These are phyloP conservation scores for Drosophila anomelani DNA, from an alignment of 2,888 invertebrate species.

Conservation along the genomic window DNA sequence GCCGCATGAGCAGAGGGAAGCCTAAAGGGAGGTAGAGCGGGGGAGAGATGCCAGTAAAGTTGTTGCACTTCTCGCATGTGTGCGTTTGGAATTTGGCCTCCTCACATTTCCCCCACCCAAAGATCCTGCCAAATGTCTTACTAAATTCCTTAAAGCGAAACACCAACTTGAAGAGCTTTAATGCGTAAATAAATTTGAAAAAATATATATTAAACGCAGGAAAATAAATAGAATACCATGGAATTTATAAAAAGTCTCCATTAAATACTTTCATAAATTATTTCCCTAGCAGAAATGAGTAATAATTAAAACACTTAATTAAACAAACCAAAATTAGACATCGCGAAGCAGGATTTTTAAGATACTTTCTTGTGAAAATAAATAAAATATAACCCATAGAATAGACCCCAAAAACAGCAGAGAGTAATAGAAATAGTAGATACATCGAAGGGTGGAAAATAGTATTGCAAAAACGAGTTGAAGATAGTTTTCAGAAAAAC, in stretches of 20 bases:
- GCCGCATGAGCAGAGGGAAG: not conserved
- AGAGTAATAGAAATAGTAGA: not conserved
- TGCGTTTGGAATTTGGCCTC: conserved; percentile 31
- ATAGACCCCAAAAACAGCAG: not conserved
- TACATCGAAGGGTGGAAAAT: conserved; percentile 1
- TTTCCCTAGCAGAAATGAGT: rapidly evolving
- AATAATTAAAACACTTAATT: not conserved
- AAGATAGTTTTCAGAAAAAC: conserved; percentile 6
- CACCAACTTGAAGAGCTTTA: not conserved
- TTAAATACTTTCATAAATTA: not conserved
- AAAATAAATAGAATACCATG: too few species aligned
- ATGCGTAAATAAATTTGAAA: not conserved
- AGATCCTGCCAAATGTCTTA: conserved; percentile 7
- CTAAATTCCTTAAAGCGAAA: conserved; percentile 16
- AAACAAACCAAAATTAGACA: not conserved
- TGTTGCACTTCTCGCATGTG: conserved; percentile 44
- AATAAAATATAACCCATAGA: not conserved
- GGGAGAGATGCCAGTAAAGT: conserved; percentile 27
- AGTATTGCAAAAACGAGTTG: conserved; percentile 13
- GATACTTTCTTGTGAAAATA: not conserved
- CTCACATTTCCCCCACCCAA: not conserved
- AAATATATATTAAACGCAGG: not conserved
- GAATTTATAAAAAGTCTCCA: too few species aligned
- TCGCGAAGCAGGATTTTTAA: not conserved
- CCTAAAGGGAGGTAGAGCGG: too few species aligned